Conservation (phyloP, 2,888 invertebrate genomes). For the Lycaena phlaeas region DNA sequence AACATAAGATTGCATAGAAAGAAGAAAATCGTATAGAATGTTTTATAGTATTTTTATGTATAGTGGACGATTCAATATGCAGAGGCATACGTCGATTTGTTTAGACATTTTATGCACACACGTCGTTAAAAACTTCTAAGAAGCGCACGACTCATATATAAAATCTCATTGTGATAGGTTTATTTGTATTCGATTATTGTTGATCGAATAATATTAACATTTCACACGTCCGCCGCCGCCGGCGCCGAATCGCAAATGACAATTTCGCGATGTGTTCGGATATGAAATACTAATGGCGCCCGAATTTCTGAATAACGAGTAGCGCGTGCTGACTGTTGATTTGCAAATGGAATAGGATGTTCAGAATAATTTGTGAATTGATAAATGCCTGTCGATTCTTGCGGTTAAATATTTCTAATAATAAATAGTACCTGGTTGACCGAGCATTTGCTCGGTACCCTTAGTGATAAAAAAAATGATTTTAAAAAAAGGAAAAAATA, state of each 20-base stretch:
- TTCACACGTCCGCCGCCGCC: constrained; percentile 48
- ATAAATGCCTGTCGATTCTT: too few species aligned
- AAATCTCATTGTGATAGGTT: constrained; percentile 38
- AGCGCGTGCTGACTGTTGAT: constrained; percentile 39
- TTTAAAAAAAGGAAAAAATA: too few species aligned
- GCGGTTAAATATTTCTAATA: too few species aligned
- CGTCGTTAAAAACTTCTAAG: constrained; percentile 46
- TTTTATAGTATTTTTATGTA: constrained; percentile 16
- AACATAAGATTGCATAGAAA: background rate
- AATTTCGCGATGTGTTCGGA: constrained; percentile 50
- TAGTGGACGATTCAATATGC: constrained; percentile 42
- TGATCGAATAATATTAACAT: constrained; percentile 44
- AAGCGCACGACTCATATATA: constrained; percentile 31
- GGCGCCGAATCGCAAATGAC: constrained; percentile 61
- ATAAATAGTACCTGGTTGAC: too few species aligned
- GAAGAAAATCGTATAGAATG: background rate
- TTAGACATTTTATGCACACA: constrained; percentile 53
- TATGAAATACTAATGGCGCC: constrained; percentile 51
- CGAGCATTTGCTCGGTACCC: too few species aligned
- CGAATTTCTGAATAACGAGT: constrained; percentile 45
- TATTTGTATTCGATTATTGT: constrained; percentile 57
- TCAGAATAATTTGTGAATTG: too few species aligned
- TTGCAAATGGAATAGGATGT: constrained; percentile 34
- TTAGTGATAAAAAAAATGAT: too few species aligned
- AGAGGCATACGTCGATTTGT: constrained; percentile 48